These are phyloP conservation scores for Paracentrotus lividus DNA, from an alignment of 53 echinoderm and acorn worm genomes.

Conservation along the genomic window DNA sequence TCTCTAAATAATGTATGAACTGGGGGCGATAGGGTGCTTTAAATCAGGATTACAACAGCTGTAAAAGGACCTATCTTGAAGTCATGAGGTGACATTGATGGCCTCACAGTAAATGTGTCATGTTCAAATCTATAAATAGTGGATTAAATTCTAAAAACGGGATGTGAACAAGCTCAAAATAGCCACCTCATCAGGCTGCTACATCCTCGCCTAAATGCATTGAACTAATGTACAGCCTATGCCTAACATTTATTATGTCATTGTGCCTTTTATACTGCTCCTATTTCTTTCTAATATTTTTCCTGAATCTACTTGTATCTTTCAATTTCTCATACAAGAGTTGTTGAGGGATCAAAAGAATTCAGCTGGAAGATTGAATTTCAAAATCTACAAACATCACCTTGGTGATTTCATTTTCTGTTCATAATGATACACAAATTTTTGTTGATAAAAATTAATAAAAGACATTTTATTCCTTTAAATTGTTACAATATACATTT, in stretches of 20 bases:
- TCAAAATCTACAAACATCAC: no score
- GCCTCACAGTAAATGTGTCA: conserved; percentile 1
- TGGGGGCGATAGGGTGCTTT: no score
- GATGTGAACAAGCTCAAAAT: neutral
- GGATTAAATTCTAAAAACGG: conserved; percentile 5
- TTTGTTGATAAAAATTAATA: no score
- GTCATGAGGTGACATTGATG: neutral
- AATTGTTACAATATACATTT: no score
- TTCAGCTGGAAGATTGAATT: no score
- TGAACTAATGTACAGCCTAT: neutral
- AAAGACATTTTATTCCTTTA: no score
- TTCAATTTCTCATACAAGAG: neutral
- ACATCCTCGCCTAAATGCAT: neutral
- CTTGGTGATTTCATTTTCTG: no score
- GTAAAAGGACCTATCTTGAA: neutral
- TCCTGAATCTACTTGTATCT: neutral
- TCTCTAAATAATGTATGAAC: no score
- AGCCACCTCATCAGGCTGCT: neutral
- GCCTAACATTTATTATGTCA: no score
- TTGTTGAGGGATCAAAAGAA: neutral
- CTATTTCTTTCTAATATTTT: neutral
- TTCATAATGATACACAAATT: no score
- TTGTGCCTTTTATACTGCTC: neutral
- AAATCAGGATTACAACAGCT: neutral
- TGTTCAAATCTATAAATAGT: conserved; percentile 19